These are phyloP conservation scores for Drosophila teissieri DNA, from an alignment of 1,140 invertebrate species.

Conservation along the genomic window DNA sequence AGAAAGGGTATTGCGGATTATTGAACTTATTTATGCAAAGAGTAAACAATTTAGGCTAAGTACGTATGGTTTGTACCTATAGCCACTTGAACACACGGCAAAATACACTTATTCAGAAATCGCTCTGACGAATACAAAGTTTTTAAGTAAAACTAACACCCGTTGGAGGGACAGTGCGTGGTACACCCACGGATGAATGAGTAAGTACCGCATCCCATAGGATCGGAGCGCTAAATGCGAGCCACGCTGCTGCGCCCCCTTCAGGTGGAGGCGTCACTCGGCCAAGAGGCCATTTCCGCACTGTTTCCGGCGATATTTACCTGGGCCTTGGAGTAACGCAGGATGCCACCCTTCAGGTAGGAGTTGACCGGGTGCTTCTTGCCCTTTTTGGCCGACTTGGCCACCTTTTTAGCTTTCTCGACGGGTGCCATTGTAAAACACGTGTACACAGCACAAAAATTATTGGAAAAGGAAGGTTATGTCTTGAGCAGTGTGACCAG, in stretches of 20 bases:
- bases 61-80: neutral
- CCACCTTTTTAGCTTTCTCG: slow-evolving; percentile 84
- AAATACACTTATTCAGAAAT: too few species aligned
- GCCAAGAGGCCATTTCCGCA: slow-evolving; percentile 11
- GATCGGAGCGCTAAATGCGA: neutral
- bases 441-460: slow-evolving; percentile 85
- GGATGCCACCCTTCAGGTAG: slow-evolving; percentile 78
- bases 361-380: slow-evolving; percentile 80
- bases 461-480: slow-evolving; percentile 84
- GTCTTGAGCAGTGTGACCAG: slow-evolving; percentile 37
- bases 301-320: slow-evolving; percentile 61
- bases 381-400: slow-evolving; percentile 80
- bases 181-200: too few species aligned
- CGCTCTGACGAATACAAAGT: neutral
- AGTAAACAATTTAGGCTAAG: neutral
- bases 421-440: slow-evolving; percentile 84
- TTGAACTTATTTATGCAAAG: neutral
- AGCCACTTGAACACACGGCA: neutral
- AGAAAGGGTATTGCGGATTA: neutral
- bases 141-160: neutral
- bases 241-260: slow-evolving; percentile 22
- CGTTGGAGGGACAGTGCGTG: too few species aligned
- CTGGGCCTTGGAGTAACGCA: slow-evolving; percentile 84
- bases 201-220: neutral
- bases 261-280: slow-evolving; percentile 33